Percentiles rank a stretch among this genome's conserved stretches.
Evolutionary conservation across 1,140 invertebrate genomes (phyloP).

Genomic region (Oncopodura yosiiana): DNA sequence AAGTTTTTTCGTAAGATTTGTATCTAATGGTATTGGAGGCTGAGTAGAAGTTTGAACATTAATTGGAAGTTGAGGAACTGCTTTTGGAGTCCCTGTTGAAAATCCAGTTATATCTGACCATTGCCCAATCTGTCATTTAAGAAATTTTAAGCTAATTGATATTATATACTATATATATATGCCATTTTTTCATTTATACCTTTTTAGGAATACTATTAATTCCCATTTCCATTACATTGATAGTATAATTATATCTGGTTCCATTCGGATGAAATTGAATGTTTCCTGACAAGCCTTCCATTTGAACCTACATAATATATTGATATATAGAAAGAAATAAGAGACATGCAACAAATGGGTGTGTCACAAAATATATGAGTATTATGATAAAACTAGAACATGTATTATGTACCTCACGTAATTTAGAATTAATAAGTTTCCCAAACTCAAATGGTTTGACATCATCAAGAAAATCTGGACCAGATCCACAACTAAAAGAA

Average conservation of each 20-base stretch:
- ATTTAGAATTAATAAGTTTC: slow-evolving; percentile 68
- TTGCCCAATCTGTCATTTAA: slow-evolving; percentile 62
- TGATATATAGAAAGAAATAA: background rate
- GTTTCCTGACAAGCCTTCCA: slow-evolving; percentile 78
- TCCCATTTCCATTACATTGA: slow-evolving; percentile 87
- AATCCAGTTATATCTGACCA: slow-evolving; percentile 48
- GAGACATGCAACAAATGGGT: background rate
- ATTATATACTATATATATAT: background rate
- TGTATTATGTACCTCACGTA: slow-evolving; percentile 60
- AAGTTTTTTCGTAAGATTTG: slow-evolving; percentile 49
- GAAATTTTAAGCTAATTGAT: background rate
- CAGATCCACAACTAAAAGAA: slow-evolving; percentile 21
- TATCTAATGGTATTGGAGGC: background rate
- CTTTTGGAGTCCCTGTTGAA: background rate
- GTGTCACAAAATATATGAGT: background rate
- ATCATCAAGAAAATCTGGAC: slow-evolving; percentile 3
- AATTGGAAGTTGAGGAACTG: no score
- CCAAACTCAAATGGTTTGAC: slow-evolving; percentile 76
- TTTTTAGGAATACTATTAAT: slow-evolving; percentile 72
- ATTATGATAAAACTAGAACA: background rate
- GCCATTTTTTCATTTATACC: slow-evolving; percentile 43
- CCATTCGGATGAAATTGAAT: slow-evolving; percentile 78
- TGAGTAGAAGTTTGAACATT: background rate
- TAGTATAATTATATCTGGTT: slow-evolving; percentile 72
- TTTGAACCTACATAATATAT: slow-evolving; percentile 58